Base-by-base conservation (phyloP, 30 jellyfish, hydroid and myxozoan genomes). In the Aurelia sp. region DNA sequence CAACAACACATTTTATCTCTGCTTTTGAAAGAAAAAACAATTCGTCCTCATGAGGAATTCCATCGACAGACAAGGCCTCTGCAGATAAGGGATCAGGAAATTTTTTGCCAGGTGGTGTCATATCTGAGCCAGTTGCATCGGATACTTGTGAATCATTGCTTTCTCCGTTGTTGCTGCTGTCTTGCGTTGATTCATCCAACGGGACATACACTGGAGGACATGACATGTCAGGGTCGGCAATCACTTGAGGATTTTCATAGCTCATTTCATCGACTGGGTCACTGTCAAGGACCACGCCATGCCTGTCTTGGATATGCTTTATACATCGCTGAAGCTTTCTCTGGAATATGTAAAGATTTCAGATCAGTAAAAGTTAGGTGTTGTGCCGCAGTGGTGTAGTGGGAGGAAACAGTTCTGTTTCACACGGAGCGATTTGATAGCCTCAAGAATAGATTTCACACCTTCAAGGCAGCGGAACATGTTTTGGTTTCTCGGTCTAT, bases 241-340 rank as follows among this genome's bases (percentile, higher is more conserved):
- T 76, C 4, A 76, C 86, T 13, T 74, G 86, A 5, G 86, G 86
- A 63, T 41, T 35, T 9, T 76, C 86, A 13, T 57, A 27, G 68
- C 65, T 30, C 50, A 12, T 15, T 20, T 53, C 73, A 59, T 76
- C 86, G 3, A 58, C 44, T 1, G 60, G 78, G 47, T 50, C 77
- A 53, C 48, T 80, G 70, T 70, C 81, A 19, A 82, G 55, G 47
- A 71, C 68, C 60, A 82, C 75, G n/a, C 85, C 81, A 78, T 82
- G 91, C 71, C 72, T 82, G 67, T 82, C 91, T 31, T 58, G 74
- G 47, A 82, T 82, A 74, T 82, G 91, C 30, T 82, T 82, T 22
- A 82, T 82, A 63, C 91, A 82, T 9, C 91, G 85, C n/a, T 82
- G 91, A 18, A 82, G 81, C 77, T 82, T 82, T 69, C 91, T 69